Base-by-base conservation (phyloP, 2,888 invertebrate genomes). In the Caenorhabditis sp. region DNA sequence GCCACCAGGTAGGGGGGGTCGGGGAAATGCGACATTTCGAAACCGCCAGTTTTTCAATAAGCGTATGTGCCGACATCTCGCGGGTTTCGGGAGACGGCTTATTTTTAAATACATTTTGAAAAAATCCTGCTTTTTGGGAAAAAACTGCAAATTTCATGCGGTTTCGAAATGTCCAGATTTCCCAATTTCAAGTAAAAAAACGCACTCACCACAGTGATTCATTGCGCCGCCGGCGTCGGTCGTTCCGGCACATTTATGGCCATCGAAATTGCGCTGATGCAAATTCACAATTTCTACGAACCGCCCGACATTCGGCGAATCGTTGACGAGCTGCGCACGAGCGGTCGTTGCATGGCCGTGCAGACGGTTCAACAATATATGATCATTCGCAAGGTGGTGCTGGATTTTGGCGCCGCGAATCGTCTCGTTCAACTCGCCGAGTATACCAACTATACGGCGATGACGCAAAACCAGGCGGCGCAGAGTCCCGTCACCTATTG, bases 151-250 rank as follows among this genome's bases (percentile, higher is more conserved):
- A n/a, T n/a, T n/a, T n/a, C n/a, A n/a, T n/a, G n/a, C n/a, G n/a
- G n/a, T n/a, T n/a, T n/a, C n/a, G n/a, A n/a, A n/a, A n/a, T n/a
- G n/a, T n/a, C n/a, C n/a, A n/a, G n/a, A n/a, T n/a, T n/a, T n/a
- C n/a, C n/a, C n/a, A n/a, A n/a, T n/a, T n/a, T n/a, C n/a, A n/a
- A n/a, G n/a, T n/a, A n/a, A n/a, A n/a, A n/a, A n/a, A n/a, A n/a
- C n/a, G n/a, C n/a, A n/a, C n/a, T n/a, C n/a, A n/a, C n/a, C n/a
- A n/a, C 69, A 6, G 24, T 76, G 0, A 72, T 76, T 49, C 76
- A 76, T 60, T 76, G 76, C 43, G 68, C 76, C 19, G 76, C 76
- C 14, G 76, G 76, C 6, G 69, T 76, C 23, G 76, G 76, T 49
- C 36, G 76, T 51, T 67, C 66, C 3, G 76, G 71, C 26, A 71